Percentiles rank a stretch among this genome's conserved stretches.
Conservation (phyloP, 2,888 invertebrate species). For the Esperia sulphurella region DNA sequence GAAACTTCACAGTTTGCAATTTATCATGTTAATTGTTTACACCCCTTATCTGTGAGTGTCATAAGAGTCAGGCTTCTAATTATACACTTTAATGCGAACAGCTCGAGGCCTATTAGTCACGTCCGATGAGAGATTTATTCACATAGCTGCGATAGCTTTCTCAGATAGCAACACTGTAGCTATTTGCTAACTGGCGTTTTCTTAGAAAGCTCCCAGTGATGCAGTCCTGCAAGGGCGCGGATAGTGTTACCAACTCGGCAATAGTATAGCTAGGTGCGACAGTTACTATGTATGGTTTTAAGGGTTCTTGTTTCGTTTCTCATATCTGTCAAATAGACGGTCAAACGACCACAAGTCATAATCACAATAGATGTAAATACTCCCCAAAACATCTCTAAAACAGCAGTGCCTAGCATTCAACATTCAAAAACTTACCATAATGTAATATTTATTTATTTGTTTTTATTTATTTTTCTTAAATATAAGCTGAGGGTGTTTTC, state of each 20-base stretch:
- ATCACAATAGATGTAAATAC: no score
- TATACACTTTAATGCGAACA: slow-evolving; percentile 2
- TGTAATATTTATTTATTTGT: no score
- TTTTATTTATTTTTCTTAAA: no score
- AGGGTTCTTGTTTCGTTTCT: background rate
- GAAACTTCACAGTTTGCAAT: background rate
- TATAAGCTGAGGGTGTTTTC: no score
- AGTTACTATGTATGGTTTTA: background rate
- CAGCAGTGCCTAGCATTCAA: no score
- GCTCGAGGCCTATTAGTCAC: background rate
- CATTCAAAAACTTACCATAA: no score
- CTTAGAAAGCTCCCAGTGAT: background rate
- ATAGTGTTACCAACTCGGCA: background rate
- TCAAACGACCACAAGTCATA: no score
- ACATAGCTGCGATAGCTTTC: slow-evolving; percentile 3
- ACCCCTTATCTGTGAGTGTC: background rate
- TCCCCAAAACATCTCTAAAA: no score
- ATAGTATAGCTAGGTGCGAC: no score
- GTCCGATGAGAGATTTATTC: slow-evolving; percentile 1
- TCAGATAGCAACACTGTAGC: background rate
- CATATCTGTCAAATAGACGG: background rate
- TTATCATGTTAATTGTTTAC: slow-evolving; percentile 1
- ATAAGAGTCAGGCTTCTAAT: background rate
- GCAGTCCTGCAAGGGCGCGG: background rate
- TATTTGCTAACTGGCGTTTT: background rate